Evolutionary conservation across 2,888 invertebrate species (phyloP).

Genomic region (Ophion slaviceki): DNA sequence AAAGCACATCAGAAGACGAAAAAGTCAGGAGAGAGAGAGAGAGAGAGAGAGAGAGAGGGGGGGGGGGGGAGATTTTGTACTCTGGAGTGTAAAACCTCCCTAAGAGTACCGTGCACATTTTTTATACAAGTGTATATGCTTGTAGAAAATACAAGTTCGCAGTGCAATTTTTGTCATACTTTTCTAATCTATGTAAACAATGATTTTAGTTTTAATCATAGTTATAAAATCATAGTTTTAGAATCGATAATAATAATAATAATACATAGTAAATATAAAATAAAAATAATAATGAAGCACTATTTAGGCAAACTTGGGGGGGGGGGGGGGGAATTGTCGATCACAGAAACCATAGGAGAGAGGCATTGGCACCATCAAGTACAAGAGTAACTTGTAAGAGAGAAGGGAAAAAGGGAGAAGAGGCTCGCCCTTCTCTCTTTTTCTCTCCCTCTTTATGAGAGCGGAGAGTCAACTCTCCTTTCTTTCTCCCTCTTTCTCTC

Average conservation of each 20-base stretch:
- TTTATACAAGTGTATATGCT: too few species aligned
- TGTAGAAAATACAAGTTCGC: too few species aligned
- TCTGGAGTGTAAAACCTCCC: too few species aligned
- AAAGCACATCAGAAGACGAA: neutral
- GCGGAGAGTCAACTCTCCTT: neutral
- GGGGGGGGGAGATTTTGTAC: neutral
- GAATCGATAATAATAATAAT: too few species aligned
- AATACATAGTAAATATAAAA: too few species aligned
- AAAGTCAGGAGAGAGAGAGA: neutral
- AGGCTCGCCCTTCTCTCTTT: neutral
- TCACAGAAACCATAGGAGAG: conserved; percentile 23
- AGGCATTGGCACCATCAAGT: conserved; percentile 32
- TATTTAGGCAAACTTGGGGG: neutral
- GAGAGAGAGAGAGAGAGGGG: neutral
- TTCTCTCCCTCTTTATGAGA: neutral
- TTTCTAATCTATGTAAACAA: too few species aligned
- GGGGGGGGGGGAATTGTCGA: conserved; percentile 9
- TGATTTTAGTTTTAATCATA: too few species aligned
- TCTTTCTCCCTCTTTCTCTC: too few species aligned
- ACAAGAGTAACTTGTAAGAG: conserved; percentile 2
- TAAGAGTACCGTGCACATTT: too few species aligned
- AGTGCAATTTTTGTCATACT: too few species aligned
- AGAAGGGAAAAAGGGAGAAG: neutral
- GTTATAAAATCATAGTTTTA: too few species aligned
- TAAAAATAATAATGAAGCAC: too few species aligned